Percentiles rank a stretch among this genome's conserved stretches.
Conservation (phyloP, 2,113 vertebrate species). For the Thalassarche chlororhynchos region DNA sequence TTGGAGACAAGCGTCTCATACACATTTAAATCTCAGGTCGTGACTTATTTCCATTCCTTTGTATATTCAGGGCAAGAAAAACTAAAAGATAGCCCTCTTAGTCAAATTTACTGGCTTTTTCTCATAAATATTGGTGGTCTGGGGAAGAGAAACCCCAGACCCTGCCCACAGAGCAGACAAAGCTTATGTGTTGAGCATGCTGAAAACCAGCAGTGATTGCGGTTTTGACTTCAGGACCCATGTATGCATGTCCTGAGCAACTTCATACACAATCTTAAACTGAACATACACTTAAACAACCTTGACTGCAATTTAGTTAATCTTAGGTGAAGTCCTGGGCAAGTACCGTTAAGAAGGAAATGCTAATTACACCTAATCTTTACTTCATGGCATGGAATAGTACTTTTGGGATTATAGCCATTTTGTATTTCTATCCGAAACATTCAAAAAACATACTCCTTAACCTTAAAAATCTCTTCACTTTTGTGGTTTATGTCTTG, state of each 20-base stretch:
- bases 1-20: not conserved
- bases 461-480: not conserved
- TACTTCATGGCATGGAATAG: not conserved
- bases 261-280: not conserved
- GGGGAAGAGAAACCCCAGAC: not conserved
- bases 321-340: not conserved
- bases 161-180: not conserved
- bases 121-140: not conserved
- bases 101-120: not conserved
- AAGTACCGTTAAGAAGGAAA: not conserved
- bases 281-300: not conserved
- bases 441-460: not conserved
- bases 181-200: fast-evolving
- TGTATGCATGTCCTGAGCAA: not conserved
- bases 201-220: not conserved
- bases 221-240: not conserved
- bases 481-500: not conserved
- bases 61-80: not conserved
- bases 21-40: not conserved
- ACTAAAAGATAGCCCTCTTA: not conserved
- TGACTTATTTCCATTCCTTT: not conserved
- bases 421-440: not conserved
- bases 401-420: not conserved
- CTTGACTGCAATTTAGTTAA: not conserved
- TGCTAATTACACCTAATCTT: not conserved